A percentile compares a stretch with the other conserved stretches of the same genome.
phyloP scores from a whole-genome alignment of 2,113 vertebrate genomes.

The Trogon melanurus region DNA sequence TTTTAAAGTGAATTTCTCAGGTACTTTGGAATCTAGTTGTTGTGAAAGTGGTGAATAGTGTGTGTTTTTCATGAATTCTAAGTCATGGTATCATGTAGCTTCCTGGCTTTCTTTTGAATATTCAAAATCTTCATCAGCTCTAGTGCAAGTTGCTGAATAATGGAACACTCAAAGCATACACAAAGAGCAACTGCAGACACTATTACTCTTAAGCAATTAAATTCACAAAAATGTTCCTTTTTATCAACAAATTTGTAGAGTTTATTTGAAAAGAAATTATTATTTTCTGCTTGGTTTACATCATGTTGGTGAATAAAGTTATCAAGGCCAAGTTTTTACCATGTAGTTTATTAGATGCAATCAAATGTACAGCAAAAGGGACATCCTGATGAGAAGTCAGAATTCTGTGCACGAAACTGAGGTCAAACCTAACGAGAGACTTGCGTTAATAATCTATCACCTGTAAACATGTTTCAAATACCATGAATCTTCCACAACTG shows the following conservation, averaged over 20 bases:
- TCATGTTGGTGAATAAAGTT: not conserved
- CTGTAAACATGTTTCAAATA: conserved; percentile 57
- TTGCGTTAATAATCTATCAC: conserved; percentile 61
- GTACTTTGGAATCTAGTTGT: not conserved
- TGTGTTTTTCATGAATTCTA: not conserved
- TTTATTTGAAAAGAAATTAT: conserved; percentile 13
- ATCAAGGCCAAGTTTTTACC: not conserved
- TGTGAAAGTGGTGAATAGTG: not conserved
- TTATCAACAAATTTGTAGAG: not conserved
- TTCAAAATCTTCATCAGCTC: not conserved
- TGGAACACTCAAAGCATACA: not conserved
- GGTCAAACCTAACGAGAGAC: conserved; percentile 4
- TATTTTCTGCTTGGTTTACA: not conserved
- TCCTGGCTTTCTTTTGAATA: not conserved
- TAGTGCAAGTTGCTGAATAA: not conserved
- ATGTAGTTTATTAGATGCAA: conserved; percentile 29
- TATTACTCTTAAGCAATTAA: not conserved
- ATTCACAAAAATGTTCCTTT: not conserved
- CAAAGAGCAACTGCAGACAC: not conserved
- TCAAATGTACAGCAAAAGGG: conserved; percentile 26
- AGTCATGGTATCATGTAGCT: not conserved
- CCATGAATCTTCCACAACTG: not conserved
- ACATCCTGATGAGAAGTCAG: conserved; percentile 29
- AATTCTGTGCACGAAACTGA: conserved; percentile 23
- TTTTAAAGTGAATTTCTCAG: not conserved